Conservation (phyloP, 1,140 invertebrate genomes). For the Drosophila nikananu region DNA sequence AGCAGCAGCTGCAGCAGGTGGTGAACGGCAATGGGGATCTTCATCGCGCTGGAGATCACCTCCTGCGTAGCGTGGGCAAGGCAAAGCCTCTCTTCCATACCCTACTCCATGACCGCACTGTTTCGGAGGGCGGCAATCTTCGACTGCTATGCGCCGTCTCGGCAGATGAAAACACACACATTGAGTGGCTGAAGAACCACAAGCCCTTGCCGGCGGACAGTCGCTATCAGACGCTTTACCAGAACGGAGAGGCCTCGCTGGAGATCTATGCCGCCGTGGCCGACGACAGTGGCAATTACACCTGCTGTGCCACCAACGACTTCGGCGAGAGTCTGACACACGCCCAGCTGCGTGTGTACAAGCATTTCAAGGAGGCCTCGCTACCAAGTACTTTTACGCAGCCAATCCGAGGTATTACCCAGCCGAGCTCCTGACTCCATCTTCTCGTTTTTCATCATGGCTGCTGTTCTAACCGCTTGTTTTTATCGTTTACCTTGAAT, state of each 20-base stretch:
- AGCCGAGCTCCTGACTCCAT: conserved; percentile 3
- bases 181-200: conserved; percentile 94
- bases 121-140: conserved; percentile 90
- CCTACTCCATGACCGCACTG: conserved; percentile 91
- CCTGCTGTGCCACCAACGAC: conserved; percentile 90
- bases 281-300: conserved; percentile 90
- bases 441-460: conserved; percentile 19
- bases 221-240: conserved; percentile 87
- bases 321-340: conserved; percentile 90
- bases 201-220: conserved; percentile 86
- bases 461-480: conserved; percentile 63
- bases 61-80: conserved; percentile 67
- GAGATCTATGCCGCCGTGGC: conserved; percentile 89
- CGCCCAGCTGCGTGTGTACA: conserved; percentile 90
- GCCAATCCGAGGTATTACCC: conserved; percentile 88
- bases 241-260: conserved; percentile 90
- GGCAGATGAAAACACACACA: conserved; percentile 90
- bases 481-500: neutral
- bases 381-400: conserved; percentile 90
- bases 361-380: conserved; percentile 89
- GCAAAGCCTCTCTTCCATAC: conserved; percentile 93
- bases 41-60: conserved; percentile 69
- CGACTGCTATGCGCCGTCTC: conserved; percentile 94
- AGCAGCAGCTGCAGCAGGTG: conserved; percentile 5
- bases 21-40: conserved; percentile 80